phyloP scores from a whole-genome alignment of 2,113 vertebrate species.

The Chloebia gouldiae region DNA sequence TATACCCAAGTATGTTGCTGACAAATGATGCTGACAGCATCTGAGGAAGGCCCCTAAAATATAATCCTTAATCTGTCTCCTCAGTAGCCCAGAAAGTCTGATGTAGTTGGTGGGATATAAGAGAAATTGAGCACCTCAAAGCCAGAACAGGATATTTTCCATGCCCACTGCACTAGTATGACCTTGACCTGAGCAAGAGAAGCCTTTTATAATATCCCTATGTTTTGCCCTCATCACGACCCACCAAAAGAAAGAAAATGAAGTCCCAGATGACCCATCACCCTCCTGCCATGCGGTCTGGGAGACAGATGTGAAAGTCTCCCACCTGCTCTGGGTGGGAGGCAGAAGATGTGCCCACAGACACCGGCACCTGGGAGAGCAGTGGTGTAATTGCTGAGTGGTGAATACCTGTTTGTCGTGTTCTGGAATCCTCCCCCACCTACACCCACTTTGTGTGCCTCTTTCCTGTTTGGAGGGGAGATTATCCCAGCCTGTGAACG shows the following conservation, averaged over 20 bases:
- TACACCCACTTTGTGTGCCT: not conserved
- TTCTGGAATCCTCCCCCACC: not conserved
- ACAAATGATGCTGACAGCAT: not conserved
- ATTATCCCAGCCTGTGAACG: not conserved
- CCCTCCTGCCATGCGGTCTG: rapidly evolving
- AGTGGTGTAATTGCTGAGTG: not conserved
- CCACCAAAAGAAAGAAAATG: not conserved
- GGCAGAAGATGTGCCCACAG: not conserved
- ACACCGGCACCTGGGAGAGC: not conserved
- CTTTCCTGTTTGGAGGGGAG: not conserved
- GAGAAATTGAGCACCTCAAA: not conserved
- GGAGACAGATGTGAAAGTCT: not conserved
- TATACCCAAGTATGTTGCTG: rapidly evolving
- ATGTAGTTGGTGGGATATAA: not conserved
- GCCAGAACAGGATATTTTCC: rapidly evolving
- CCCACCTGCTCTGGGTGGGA: rapidly evolving
- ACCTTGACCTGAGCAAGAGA: not conserved
- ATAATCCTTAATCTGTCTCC: not conserved
- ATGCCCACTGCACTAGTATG: rapidly evolving
- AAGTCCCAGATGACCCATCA: not conserved
- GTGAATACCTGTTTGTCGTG: not conserved
- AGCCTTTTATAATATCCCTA: not conserved
- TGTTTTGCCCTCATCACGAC: not conserved
- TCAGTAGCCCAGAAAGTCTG: not conserved
- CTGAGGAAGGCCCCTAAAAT: not conserved